phyloP scores from a whole-genome alignment of 2,888 invertebrate genomes.

The Aleiodes testaceus region DNA sequence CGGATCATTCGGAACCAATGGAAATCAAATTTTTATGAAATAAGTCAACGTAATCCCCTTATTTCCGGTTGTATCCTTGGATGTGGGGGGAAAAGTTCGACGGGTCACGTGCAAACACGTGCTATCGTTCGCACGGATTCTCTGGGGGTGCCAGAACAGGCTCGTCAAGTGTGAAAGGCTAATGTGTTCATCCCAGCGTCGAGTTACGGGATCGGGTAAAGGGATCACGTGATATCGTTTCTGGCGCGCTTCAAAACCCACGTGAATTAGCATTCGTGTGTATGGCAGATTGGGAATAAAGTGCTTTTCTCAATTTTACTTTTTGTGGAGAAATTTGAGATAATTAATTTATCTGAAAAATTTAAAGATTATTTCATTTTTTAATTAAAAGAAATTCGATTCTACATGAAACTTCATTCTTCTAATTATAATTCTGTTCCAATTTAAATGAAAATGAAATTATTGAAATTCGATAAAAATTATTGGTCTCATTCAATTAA shows the following conservation, averaged over 20 bases:
- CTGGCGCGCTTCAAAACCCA: constrained; percentile 17
- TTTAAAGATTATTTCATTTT: no score
- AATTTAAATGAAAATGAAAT: no score
- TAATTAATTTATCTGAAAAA: no score
- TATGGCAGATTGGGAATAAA: background rate
- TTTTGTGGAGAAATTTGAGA: no score
- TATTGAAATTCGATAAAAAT: no score
- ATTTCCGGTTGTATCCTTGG: constrained; percentile 37
- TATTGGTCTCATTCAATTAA: no score
- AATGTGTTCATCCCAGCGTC: constrained; percentile 45
- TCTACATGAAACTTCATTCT: no score
- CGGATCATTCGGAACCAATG: background rate
- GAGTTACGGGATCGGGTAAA: constrained; percentile 19
- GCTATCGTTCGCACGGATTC: constrained; percentile 53
- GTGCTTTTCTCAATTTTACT: constrained; percentile 24
- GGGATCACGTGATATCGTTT: constrained; percentile 37
- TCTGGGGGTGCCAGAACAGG: constrained; percentile 17
- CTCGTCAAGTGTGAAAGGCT: constrained; percentile 45
- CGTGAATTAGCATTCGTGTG: constrained; percentile 25
- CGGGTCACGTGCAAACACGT: constrained; percentile 52
- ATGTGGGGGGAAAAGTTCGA: constrained; percentile 32
- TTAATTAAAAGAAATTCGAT: no score
- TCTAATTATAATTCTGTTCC: no score
- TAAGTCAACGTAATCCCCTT: constrained; percentile 37
- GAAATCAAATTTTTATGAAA: constrained; percentile 25